Evolutionary conservation across 2,113 vertebrate genomes (phyloP), one percentile per base, ranked within the genome.

Genomic region (Megaceryle torquata): DNA sequence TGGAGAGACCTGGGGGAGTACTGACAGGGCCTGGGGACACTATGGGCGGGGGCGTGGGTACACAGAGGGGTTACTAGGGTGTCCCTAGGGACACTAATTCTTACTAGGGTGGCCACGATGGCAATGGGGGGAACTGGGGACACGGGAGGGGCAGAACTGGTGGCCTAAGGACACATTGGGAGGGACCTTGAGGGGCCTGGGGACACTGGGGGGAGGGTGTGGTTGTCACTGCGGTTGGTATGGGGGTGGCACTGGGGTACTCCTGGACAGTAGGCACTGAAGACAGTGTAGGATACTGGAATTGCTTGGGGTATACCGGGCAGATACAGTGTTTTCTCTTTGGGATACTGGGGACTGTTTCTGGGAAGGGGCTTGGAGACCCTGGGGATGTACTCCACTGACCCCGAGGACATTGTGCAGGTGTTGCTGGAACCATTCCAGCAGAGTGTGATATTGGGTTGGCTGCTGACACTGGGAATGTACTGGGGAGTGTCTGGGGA

Each of bases 361-460:
- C 28, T 60, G 43, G 24, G 19, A 6, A 56, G 26, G 13, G 22
- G 11, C 64, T 70, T n/a, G 69, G 64, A 46, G 54, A 46, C 25
- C 25, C 16, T 43, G 35, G 3, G 37, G 6, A 20, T 5, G 35
- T 37, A 2, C 16, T 10, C 0, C 0, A 56, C 17, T 8, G 4
- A 22, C 56, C 61, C 20, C 11, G 71, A 35, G 18, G 46, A 56
- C 11, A 8, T 8, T 5, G 61, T 39, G 17, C 41, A 31, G 18
- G 14, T 43, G 46, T 48, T 61, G 16, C 77, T 80, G 67, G 26
- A 31, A 20, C 33, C 9, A 3, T 33, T 31, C 13, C 51, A 17
- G 28, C 3, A 14, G 22, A 10, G 6, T 35, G 2, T 50, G 35
- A 28, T 3, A 15, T 10, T 41, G 85, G 43, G 16, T 53, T 83